phyloP scores from a whole-genome alignment of 2,797 vertebrate genomes.

The Psittacula echo region DNA sequence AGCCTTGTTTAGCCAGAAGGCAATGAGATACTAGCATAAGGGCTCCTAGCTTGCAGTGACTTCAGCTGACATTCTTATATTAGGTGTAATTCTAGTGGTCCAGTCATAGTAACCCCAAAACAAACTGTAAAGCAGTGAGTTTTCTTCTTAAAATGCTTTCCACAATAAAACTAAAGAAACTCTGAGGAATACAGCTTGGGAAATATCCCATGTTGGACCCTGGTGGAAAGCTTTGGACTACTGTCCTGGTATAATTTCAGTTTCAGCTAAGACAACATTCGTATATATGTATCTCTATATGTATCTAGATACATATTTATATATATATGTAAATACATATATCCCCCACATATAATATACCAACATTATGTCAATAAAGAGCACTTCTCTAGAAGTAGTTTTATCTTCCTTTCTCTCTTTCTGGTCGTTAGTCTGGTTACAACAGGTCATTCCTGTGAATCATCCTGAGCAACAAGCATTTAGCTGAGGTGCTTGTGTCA shows the following conservation, averaged over 20 bases:
- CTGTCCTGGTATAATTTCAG: not conserved
- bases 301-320: not conserved
- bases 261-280: not conserved
- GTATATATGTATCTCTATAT: not conserved
- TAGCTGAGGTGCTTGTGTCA: conserved; percentile 24
- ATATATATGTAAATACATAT: not conserved
- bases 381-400: not conserved
- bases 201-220: not conserved
- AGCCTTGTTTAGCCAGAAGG: not conserved
- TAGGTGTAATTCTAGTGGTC: not conserved
- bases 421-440: conserved; percentile 20
- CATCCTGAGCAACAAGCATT: not conserved
- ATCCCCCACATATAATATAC: not conserved
- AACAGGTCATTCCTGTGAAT: conserved; percentile 37
- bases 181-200: not conserved
- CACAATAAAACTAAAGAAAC: not conserved
- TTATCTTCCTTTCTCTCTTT: conserved; percentile 21
- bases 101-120: not conserved
- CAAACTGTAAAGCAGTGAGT: not conserved
- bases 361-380: not conserved
- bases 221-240: not conserved
- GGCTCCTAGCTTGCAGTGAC: not conserved
- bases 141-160: conserved; percentile 2
- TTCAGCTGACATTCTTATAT: not conserved
- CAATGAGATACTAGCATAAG: rapidly evolving